Percentiles rank a stretch among this genome's conserved stretches.
Conservation (phyloP, 1,140 invertebrate species). For the Bursaphelenchus mucronatus region DNA sequence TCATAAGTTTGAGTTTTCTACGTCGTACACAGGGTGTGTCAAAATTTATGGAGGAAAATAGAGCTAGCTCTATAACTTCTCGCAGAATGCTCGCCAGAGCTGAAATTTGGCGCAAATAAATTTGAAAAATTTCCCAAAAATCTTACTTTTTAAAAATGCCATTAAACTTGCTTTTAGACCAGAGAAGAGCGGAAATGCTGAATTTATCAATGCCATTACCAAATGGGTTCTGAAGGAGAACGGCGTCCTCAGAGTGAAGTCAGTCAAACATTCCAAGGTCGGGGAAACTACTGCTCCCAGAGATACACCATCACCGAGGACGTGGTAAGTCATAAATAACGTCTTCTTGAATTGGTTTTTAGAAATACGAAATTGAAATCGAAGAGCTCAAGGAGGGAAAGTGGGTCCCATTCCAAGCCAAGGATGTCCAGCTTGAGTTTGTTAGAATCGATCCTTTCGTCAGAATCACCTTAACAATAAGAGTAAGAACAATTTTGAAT, state of each 20-base stretch:
- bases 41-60: too few relatives aligned
- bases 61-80: too few relatives aligned
- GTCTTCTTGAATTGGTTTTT: conserved; percentile 9
- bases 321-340: conserved; percentile 70
- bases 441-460: conserved; percentile 98
- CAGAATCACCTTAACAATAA: conserved; percentile 74
- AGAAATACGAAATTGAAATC: conserved; percentile 75
- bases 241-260: conserved; percentile 82
- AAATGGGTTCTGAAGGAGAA: conserved; percentile 93
- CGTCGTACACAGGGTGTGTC: too few relatives aligned
- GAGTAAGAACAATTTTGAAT: conserved; percentile 39
- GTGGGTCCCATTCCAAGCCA: conserved; percentile 85
- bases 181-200: conserved; percentile 77
- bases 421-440: conserved; percentile 95
- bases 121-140: too few relatives aligned
- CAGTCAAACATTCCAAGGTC: conserved; percentile 77
- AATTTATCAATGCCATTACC: conserved; percentile 77
- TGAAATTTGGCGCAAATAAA: too few relatives aligned
- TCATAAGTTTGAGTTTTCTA: neutral
- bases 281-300: conserved; percentile 74
- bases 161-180: conserved; percentile 42
- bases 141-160: neutral
- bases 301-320: conserved; percentile 91
- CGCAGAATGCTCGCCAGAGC: too few relatives aligned
- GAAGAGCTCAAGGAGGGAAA: conserved; percentile 77